A percentile compares a stretch with the other conserved stretches of the same genome.
Evolutionary conservation across 2,113 vertebrate genomes (phyloP).

Genomic region (Dolichallabes microphthalmus): DNA sequence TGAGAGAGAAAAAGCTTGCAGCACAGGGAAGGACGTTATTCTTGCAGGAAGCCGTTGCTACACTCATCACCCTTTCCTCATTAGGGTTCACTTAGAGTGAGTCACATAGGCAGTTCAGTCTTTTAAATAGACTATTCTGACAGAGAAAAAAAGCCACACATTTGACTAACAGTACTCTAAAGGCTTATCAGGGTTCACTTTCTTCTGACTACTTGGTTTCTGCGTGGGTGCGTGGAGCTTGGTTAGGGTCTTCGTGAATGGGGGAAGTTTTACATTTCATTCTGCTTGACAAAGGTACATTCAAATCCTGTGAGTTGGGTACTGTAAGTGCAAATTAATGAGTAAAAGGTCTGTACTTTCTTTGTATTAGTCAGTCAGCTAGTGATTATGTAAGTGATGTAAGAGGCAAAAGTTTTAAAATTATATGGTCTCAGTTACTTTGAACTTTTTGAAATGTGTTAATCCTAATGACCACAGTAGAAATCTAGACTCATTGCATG

Average conservation of each 20-base stretch:
- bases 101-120: slow-evolving; percentile 43
- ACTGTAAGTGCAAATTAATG: slow-evolving; percentile 32
- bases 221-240: neutral
- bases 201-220: neutral
- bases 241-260: neutral
- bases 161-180: slow-evolving; percentile 15
- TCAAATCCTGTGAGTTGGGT: slow-evolving; percentile 26
- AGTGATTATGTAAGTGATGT: neutral
- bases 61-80: slow-evolving; percentile 18
- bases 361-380: slow-evolving; percentile 27
- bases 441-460: neutral
- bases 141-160: slow-evolving; percentile 22
- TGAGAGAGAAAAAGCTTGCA: slow-evolving; percentile 28
- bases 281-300: slow-evolving; percentile 8
- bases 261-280: slow-evolving; percentile 13
- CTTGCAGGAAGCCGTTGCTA: neutral
- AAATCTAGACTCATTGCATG: neutral
- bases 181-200: slow-evolving; percentile 9
- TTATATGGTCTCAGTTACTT: neutral
- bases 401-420: slow-evolving; percentile 21
- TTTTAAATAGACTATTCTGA: slow-evolving; percentile 41
- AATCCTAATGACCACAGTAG: neutral
- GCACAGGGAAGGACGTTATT: slow-evolving; percentile 13
- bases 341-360: slow-evolving; percentile 16
- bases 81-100: slow-evolving; percentile 45